Evolutionary conservation across 2,113 vertebrate genomes (phyloP).

Genomic region (Pteropus alecto): DNA sequence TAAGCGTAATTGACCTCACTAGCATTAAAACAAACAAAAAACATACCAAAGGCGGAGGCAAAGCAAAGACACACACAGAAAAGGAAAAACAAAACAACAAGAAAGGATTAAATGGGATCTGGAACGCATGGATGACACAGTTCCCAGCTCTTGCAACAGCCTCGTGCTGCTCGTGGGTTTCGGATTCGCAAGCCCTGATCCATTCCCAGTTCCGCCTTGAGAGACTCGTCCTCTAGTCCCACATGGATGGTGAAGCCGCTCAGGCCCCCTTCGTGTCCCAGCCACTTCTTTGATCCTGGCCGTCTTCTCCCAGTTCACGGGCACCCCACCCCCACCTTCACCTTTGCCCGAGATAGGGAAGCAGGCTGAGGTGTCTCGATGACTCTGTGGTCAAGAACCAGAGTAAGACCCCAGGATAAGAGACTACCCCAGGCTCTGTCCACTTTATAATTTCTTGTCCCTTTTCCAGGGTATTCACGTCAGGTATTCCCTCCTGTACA

Average conservation of each 20-base stretch:
- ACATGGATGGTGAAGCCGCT: no score
- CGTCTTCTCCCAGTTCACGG: neutral
- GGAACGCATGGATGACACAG: neutral
- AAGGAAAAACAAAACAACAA: neutral
- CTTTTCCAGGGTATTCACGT: neutral
- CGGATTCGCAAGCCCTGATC: neutral
- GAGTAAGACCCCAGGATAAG: no score
- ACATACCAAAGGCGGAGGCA: neutral
- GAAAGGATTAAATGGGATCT: neutral
- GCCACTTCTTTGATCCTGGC: neutral
- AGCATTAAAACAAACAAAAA: neutral
- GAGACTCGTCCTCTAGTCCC: neutral
- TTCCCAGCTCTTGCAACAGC: neutral
- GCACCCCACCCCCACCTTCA: fast-evolving
- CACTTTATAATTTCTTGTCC: neutral
- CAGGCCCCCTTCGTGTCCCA: no score
- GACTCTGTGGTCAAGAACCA: neutral
- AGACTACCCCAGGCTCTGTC: neutral
- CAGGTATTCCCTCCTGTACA: neutral
- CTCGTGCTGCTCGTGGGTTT: neutral
- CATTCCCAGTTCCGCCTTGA: neutral
- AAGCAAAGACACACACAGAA: neutral
- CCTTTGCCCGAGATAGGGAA: fast-evolving
- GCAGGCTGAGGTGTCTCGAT: no score
- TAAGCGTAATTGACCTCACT: neutral